Conservation (phyloP, 2,888 invertebrate genomes). For the Serrognathus titanus region DNA sequence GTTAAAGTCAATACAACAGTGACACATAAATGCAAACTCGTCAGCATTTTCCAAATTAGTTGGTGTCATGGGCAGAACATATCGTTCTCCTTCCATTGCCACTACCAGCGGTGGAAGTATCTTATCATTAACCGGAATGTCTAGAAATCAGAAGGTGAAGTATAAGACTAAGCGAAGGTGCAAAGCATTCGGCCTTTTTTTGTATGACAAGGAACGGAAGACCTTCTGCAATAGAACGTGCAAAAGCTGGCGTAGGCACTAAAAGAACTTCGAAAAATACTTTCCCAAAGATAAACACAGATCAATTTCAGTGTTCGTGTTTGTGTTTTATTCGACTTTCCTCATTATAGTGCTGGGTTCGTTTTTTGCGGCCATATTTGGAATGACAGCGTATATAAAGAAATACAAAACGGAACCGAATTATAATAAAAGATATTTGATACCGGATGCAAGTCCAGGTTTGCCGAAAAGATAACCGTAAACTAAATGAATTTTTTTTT, state of each 20-base stretch:
- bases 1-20: neutral
- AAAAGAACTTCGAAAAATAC: neutral
- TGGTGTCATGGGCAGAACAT: constrained; percentile 9
- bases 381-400: constrained; percentile 8
- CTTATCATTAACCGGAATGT: constrained; percentile 2
- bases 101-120: constrained; percentile 7
- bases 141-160: neutral
- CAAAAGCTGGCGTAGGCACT: constrained; percentile 54
- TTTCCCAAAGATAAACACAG: constrained; percentile 20
- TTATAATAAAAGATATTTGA: constrained; percentile 5
- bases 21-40: neutral
- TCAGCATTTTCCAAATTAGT: neutral
- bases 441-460: constrained; percentile 12
- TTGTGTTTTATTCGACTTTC: constrained; percentile 18
- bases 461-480: neutral
- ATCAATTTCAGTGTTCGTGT: constrained; percentile 9
- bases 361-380: constrained; percentile 12
- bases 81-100: constrained; percentile 13
- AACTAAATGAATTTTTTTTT: too few relatives aligned
- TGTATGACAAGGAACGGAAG: constrained; percentile 51
- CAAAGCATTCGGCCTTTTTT: constrained; percentile 38
- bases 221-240: constrained; percentile 52
- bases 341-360: constrained; percentile 15
- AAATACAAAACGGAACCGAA: neutral
- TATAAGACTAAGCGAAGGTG: constrained; percentile 9